phyloP scores from a whole-genome alignment of 2,888 invertebrate species.

The Amphipoea lucens region DNA sequence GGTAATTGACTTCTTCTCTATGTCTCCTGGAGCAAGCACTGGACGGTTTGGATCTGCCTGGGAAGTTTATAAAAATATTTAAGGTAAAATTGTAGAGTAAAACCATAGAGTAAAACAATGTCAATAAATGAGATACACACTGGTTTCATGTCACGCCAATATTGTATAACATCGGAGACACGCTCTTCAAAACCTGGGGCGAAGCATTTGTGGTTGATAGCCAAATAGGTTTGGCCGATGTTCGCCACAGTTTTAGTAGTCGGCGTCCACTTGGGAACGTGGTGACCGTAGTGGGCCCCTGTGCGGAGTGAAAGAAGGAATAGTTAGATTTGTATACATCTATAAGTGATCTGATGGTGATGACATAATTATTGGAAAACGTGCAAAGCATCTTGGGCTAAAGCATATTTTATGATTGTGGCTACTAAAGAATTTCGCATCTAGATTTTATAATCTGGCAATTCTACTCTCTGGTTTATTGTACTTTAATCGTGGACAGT shows the following conservation, averaged over 20 bases:
- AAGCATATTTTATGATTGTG: neutral
- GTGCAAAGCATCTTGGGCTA: neutral
- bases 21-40: slow-evolving; percentile 39
- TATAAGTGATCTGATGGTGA: neutral
- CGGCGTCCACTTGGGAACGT: slow-evolving; percentile 24
- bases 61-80: neutral
- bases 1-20: neutral
- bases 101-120: neutral
- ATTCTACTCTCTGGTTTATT: neutral
- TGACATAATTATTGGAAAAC: no score
- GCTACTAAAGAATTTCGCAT: neutral
- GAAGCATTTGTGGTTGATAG: slow-evolving; percentile 35
- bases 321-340: neutral
- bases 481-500: neutral
- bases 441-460: neutral
- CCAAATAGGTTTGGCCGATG: slow-evolving; percentile 33
- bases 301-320: neutral
- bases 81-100: neutral
- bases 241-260: neutral
- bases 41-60: slow-evolving; percentile 17
- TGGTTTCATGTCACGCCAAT: slow-evolving; percentile 37
- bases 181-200: slow-evolving; percentile 35
- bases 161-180: slow-evolving; percentile 17
- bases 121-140: slow-evolving; percentile 13
- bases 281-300: slow-evolving; percentile 23